phyloP scores from a whole-genome alignment of 1,140 invertebrate genomes.

The Bombus haemorrhoidalis region DNA sequence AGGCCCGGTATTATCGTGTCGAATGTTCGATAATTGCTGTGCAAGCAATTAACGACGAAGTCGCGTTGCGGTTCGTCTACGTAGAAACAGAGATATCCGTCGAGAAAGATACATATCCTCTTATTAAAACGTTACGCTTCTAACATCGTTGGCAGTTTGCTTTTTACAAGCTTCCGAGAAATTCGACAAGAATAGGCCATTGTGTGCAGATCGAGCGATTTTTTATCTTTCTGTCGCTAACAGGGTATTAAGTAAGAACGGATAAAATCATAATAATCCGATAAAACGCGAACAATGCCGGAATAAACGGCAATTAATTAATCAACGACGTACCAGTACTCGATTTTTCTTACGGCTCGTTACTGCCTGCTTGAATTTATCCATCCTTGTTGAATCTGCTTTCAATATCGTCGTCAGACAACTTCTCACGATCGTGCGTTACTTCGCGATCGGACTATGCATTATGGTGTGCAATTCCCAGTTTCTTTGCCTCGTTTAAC shows the following conservation, averaged over 20 bases:
- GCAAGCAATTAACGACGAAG: conserved; percentile 41
- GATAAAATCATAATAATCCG: conserved; percentile 4
- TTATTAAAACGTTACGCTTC: conserved; percentile 16
- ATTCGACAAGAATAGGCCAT: conserved; percentile 7
- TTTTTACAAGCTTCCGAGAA: background rate
- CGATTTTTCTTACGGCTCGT: conserved; percentile 11
- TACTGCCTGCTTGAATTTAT: conserved; percentile 22
- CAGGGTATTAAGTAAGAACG: conserved; percentile 8
- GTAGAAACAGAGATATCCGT: background rate
- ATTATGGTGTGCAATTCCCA: too few species aligned
- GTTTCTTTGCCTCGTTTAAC: background rate
- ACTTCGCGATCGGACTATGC: background rate
- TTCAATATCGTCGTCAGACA: conserved; percentile 28
- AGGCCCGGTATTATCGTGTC: conserved; percentile 26
- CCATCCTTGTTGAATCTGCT: conserved; percentile 35
- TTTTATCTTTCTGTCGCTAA: conserved; percentile 16
- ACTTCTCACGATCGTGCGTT: conserved; percentile 45
- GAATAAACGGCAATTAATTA: conserved; percentile 42
- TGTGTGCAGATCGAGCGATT: conserved; percentile 17
- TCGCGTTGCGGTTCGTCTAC: background rate
- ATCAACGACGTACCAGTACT: background rate
- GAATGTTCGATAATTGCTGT: conserved; percentile 55
- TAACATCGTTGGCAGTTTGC: background rate
- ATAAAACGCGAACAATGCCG: conserved; percentile 20
- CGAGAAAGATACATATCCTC: background rate